A percentile compares a stretch with the other conserved stretches of the same genome.
Evolutionary conservation across 2,113 vertebrate species (phyloP).

Genomic region (Gymnarchus niloticus): DNA sequence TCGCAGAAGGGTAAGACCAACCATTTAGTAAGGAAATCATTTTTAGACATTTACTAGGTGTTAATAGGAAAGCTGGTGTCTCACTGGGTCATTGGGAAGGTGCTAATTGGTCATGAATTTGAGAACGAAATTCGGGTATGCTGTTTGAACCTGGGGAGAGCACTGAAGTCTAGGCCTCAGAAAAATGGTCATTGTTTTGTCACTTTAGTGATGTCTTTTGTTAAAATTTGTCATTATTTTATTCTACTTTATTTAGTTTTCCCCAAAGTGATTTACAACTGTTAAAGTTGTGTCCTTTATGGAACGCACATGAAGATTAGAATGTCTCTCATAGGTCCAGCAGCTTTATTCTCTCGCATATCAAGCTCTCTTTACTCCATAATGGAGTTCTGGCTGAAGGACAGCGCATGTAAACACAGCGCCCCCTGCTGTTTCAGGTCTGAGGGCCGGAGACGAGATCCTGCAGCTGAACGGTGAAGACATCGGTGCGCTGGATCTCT

Average conservation of each 20-base stretch:
- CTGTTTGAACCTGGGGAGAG: neutral
- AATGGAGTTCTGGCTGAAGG: neutral
- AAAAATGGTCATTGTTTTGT: neutral
- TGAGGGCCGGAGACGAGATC: slow-evolving; percentile 81
- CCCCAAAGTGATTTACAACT: neutral
- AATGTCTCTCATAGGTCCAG: neutral
- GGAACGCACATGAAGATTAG: neutral
- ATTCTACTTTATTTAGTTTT: neutral
- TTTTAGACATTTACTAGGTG: slow-evolving; percentile 36
- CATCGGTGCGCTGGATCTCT: slow-evolving; percentile 68
- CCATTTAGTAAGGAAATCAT: slow-evolving; percentile 35
- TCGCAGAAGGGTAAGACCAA: neutral
- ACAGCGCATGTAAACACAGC: neutral
- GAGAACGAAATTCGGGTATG: slow-evolving; percentile 39
- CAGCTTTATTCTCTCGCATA: neutral
- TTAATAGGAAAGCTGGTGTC: slow-evolving; percentile 34
- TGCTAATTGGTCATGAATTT: slow-evolving; percentile 49
- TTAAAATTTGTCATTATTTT: neutral
- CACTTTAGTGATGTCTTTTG: neutral
- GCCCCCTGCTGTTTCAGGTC: too few species aligned
- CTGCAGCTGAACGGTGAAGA: slow-evolving; percentile 76
- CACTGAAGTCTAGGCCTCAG: neutral
- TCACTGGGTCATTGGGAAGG: slow-evolving; percentile 46
- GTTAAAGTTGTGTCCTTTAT: neutral
- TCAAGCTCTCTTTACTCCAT: neutral